Percentiles rank a stretch among this genome's conserved stretches.
phyloP scores from a whole-genome alignment of 2,797 vertebrate species.

The Nasua narica region DNA sequence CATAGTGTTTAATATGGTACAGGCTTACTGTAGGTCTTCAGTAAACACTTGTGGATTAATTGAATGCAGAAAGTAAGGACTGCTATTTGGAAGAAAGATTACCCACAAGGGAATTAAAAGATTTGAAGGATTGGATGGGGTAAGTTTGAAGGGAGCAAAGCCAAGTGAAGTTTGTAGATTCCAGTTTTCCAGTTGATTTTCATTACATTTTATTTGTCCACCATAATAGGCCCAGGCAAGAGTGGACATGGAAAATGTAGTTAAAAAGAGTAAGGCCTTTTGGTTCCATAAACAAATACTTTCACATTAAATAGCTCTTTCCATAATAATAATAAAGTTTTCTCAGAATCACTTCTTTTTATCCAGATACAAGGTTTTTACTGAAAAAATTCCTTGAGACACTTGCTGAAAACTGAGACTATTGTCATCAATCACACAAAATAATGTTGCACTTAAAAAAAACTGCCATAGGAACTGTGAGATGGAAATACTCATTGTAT shows the following conservation, averaged over 20 bases:
- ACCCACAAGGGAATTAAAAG: not conserved
- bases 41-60: not conserved
- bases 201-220: not conserved
- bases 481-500: not conserved
- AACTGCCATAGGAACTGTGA: not conserved
- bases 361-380: not conserved
- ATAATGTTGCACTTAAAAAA: not conserved
- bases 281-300: not conserved
- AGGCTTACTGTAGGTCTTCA: not conserved
- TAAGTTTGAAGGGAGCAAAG: not conserved
- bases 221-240: not conserved
- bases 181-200: conserved; percentile 26
- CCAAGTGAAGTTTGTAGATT: not conserved
- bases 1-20: not conserved
- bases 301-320: not conserved
- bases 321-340: not conserved
- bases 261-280: not conserved
- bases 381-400: not conserved
- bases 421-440: not conserved
- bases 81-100: not conserved
- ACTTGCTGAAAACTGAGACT: not conserved
- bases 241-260: not conserved
- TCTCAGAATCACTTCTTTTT: not conserved
- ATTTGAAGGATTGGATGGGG: not conserved
- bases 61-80: not conserved